Percentiles rank a stretch among this genome's conserved stretches.
These are phyloP conservation scores for Diceros bicornis DNA, from an alignment of 2,797 vertebrate genomes.

Conservation along the genomic window DNA sequence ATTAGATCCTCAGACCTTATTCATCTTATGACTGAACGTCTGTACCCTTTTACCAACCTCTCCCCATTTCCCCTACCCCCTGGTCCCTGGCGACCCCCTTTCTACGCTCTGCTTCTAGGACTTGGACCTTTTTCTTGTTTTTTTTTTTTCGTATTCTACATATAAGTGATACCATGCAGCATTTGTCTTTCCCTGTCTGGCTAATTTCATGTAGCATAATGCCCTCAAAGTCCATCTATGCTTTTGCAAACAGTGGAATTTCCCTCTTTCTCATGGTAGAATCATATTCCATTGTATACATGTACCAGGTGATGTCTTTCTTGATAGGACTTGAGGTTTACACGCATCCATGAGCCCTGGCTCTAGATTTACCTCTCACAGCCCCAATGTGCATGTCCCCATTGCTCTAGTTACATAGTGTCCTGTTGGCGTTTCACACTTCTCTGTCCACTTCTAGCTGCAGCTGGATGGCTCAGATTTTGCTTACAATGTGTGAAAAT, in stretches of 20 bases:
- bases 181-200: neutral
- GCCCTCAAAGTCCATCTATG: fast-evolving
- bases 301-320: neutral
- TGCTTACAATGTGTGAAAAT: neutral
- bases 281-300: fast-evolving
- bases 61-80: neutral
- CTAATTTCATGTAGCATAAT: neutral
- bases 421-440: fast-evolving
- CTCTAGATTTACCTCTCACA: neutral
- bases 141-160: neutral
- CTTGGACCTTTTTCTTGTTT: neutral
- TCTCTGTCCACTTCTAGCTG: neutral
- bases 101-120: neutral
- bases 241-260: neutral
- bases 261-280: neutral
- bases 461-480: fast-evolving
- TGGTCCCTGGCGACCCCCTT: neutral
- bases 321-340: neutral
- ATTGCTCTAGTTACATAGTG: fast-evolving
- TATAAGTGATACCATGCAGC: neutral
- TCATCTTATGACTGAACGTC: neutral
- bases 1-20: neutral
- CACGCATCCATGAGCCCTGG: fast-evolving
- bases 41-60: too few relatives aligned
- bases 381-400: fast-evolving